Evolutionary conservation across 2,113 vertebrate species (phyloP).

Genomic region (Craseonycteris thonglongyai): DNA sequence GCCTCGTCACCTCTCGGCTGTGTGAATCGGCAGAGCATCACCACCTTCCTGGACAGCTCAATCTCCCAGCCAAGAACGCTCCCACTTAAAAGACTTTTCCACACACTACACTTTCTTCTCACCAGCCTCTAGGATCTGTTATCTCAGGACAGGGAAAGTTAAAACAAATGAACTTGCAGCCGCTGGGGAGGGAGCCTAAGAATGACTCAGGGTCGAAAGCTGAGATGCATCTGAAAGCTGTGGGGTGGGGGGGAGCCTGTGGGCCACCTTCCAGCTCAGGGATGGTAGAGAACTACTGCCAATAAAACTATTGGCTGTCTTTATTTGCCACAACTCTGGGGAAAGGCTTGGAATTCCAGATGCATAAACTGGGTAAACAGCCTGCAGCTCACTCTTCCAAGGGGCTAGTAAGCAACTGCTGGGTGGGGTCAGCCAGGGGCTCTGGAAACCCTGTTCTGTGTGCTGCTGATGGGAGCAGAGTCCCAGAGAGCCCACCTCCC

Average conservation of each 20-base stretch:
- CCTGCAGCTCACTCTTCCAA: too few species aligned
- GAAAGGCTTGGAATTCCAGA: neutral
- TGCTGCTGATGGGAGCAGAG: neutral
- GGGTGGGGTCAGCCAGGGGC: neutral
- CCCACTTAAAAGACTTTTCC: slow-evolving; percentile 8
- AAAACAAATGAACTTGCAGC: slow-evolving; percentile 16
- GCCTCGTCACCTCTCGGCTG: neutral
- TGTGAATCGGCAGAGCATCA: neutral
- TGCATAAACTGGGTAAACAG: neutral
- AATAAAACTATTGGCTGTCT: neutral
- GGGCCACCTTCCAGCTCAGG: neutral
- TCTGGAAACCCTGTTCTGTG: neutral
- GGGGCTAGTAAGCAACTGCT: neutral
- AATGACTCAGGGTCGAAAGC: neutral
- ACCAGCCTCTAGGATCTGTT: slow-evolving; percentile 17
- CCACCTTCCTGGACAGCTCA: neutral
- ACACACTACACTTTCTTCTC: neutral
- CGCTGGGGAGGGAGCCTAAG: neutral
- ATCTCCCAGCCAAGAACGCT: neutral
- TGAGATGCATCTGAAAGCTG: neutral
- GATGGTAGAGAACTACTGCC: neutral
- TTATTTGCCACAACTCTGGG: neutral
- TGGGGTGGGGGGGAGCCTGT: neutral
- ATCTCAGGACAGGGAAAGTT: slow-evolving; percentile 6
- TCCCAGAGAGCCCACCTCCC: neutral